Base-by-base conservation (phyloP, 2,888 invertebrate species). In the Stomorhina lunata region DNA sequence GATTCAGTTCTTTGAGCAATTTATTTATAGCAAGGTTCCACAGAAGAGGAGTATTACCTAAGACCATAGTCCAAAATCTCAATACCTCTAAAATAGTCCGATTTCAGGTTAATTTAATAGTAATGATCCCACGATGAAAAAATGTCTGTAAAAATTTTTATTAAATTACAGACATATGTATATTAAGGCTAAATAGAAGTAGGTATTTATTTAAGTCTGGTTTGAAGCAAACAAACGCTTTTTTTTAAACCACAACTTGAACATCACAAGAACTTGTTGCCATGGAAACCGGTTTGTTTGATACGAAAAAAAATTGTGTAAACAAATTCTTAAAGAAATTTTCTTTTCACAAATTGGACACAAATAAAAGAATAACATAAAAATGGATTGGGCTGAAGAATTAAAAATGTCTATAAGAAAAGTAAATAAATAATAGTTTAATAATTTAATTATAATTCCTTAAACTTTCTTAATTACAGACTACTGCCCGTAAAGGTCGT, bases 301-400 rank as follows among this genome's bases (percentile, higher is more conserved):
- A 37, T 37, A 25, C 25, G 43, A n/a, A 29, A 37, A 40, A 57
- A n/a, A 22, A 29, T n/a, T 37, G 9, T 48, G 17, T 10, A 3
- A 22, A 40, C 5, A 37, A 17, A 9, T 7, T 45, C 0, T 32
- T 6, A 43, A 17, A 37, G 10, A 59, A 4, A 40, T 1, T 45
- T 34, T 37, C 2, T 9, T 25, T 59, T 59, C 9, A 6, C 34
- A 32, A 22, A 29, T 2, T 25, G 17, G 61, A n/a, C 7, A 15
- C 27, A 9, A 27, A 45, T 17, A 27, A 15, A 10, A 69, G 7
- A 37, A 5, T 37, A 17, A 37, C 3, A 53, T 34, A 59, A 85
- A 66, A 77, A 91, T 91, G 91, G 91, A 91, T 85, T 91, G 91
- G 91, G 90, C 91, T 7, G 91, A 91, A 61, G 91, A 91, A 84